Base-by-base conservation (phyloP, 2,797 vertebrate species). In the Hydrophis major region DNA sequence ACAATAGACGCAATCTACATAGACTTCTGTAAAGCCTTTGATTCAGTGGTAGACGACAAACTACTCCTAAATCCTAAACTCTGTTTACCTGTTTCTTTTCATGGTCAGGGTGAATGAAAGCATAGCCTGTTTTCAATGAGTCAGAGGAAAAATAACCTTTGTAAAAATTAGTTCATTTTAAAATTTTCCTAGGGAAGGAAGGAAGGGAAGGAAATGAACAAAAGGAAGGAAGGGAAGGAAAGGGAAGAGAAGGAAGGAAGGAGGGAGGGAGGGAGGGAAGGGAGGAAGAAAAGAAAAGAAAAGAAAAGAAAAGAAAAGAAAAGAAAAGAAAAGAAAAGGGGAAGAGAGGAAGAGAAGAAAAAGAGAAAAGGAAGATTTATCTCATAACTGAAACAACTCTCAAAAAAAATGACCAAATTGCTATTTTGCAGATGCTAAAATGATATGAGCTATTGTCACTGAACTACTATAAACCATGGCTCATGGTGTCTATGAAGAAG, bases 101-200 rank as follows among this genome's bases (percentile, higher is more conserved):
- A 25, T 74, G 4, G 0, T 66, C 92, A 86, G 90, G 56, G 56
- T 61, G 78, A 89, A 88, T 87, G 55, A 55, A 83, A 32, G 89
- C 14, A 87, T 4, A 37, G 37, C 56, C 11, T 14, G 50, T 1
- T 3, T 87, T 93, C 91, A 89, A 16, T 87, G 37, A 28, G 28
- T 90, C 90, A 92, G 66, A 27, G 92, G 56, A 95, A 83, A 57
- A 89, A 13, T 27, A 3, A 53, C 92, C 55, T 89, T 63, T 63
- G 0, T 61, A 32, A 28, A 57, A n/a, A 90, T 91, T 89, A 57
- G 89, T 25, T 89, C 50, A 11, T 13, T 91, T 4, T 28, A 94
- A 16, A 69, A 94, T 93, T 61, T 66, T 56, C 93, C 6, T 4
- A 10, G 69, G 55, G 1, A 53, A 53, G 8, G 50, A 53, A 53